phyloP scores from a whole-genome alignment of 1,140 invertebrate genomes.

The Sinella curviseta region DNA sequence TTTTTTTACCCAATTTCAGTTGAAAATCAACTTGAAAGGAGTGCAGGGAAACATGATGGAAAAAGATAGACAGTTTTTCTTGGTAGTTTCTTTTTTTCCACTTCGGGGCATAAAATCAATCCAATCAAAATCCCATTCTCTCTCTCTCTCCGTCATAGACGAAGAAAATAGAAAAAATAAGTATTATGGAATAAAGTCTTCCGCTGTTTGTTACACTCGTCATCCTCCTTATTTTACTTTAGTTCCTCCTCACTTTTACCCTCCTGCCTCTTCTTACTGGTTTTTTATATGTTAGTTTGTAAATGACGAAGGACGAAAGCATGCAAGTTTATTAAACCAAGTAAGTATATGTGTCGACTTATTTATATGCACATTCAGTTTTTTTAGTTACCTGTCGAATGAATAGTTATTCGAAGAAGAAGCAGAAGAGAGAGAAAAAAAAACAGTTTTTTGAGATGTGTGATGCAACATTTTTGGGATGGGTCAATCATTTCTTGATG shows the following conservation, averaged over 20 bases:
- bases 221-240: not conserved
- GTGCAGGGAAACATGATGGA: too few species aligned
- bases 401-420: not conserved
- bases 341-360: too few species aligned
- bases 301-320: too few species aligned
- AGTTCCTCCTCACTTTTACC: not conserved
- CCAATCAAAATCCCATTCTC: too few species aligned
- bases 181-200: not conserved
- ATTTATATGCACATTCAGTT: too few species aligned
- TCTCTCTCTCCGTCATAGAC: too few species aligned
- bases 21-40: too few species aligned
- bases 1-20: not conserved
- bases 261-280: too few species aligned
- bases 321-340: too few species aligned
- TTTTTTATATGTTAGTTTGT: too few species aligned
- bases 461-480: constrained; percentile 16
- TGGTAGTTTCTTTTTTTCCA: too few species aligned
- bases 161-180: not conserved
- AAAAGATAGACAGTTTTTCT: constrained; percentile 5
- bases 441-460: not conserved
- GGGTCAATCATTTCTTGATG: constrained; percentile 19
- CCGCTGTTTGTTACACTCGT: not conserved
- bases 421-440: not conserved
- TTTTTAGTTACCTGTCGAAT: not conserved
- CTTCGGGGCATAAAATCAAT: constrained; percentile 10